Base-by-base conservation (phyloP, 2,888 invertebrate genomes). In the Lithosia quadra region DNA sequence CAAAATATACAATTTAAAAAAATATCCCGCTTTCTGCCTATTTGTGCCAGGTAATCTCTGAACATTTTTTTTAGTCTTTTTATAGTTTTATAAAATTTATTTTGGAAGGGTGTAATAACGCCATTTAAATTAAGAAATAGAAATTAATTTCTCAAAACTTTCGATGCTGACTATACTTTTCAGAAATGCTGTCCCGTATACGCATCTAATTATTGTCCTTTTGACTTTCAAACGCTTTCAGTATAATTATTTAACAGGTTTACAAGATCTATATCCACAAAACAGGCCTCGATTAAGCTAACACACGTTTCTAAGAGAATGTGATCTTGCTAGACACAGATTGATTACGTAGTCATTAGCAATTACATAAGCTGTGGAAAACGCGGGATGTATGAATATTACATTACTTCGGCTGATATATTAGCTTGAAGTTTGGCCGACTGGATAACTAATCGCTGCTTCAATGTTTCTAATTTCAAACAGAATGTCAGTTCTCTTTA, bases 331-430 rank as follows among this genome's bases (percentile, higher is more conserved):
- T 2, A 10, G 75, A 79, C 79, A 75, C 56, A 70, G 78, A 79
- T 77, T 77, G 71, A 78, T 78, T 68, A 28, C 49, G 59, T 18
- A 64, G 59, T 71, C 77, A 49, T 77, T 73, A 79, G 71, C 75
- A 75, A 77, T 75, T 70, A 66, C 60, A 55, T 71, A 64, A 69
- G 61, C 62, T 28, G 66, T 36, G 55, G 39, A 65, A 43, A 70
- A 69, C 13, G 58, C n/a, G 63, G 56, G 49, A 63, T 34, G 36
- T 66, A 73, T 77, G 73, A 76, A 78, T 75, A 77, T 78, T 76
- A 67, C 69, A 71, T 72, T 21, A 63, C 24, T 22, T 65, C 39
- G 60, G 36, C 28, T 66, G 63, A 68, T 71, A 49, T 64, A 73
- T 73, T 68, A 64, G 43, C 58, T 55, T 59, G 58, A 43, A 36